These are phyloP conservation scores for Emydocephalus ijimae DNA, from an alignment of 2,113 vertebrate species.

Conservation along the genomic window DNA sequence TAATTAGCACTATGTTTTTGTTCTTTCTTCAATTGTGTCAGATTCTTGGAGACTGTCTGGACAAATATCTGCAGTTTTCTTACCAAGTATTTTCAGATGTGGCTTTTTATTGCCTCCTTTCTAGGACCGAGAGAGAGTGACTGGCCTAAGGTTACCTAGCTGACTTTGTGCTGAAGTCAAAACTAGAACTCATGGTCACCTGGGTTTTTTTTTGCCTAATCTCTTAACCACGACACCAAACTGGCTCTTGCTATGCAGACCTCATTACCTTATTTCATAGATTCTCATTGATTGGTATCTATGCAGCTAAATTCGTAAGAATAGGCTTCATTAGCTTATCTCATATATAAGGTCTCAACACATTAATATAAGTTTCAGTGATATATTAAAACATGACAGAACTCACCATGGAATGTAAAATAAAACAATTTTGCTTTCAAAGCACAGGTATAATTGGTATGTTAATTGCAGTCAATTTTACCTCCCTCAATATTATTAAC, in stretches of 20 bases:
- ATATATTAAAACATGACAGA: constrained; percentile 48
- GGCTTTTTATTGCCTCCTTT: background rate
- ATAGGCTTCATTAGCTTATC: constrained; percentile 26
- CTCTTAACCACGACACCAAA: background rate
- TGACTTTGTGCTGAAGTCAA: background rate
- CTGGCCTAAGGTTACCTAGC: background rate
- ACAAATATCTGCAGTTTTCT: background rate
- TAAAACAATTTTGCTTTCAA: constrained; percentile 69
- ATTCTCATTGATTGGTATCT: constrained; percentile 30
- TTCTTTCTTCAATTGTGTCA: background rate
- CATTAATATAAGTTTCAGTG: constrained; percentile 45
- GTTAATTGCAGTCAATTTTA: constrained; percentile 75
- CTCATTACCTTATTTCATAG: background rate
- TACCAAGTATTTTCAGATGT: background rate
- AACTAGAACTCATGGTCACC: background rate
- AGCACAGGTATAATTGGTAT: constrained; percentile 71
- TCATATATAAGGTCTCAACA: constrained; percentile 33
- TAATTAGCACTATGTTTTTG: background rate
- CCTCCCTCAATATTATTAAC: constrained; percentile 76
- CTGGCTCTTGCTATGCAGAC: background rate
- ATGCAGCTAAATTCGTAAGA: background rate
- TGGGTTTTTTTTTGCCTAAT: background rate
- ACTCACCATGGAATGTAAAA: constrained; percentile 64
- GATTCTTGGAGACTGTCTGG: too few relatives aligned
- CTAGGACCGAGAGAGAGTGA: background rate